These are phyloP conservation scores for Hirudinaria manillensis DNA, from an alignment of 2,888 invertebrate genomes.

Conservation along the genomic window DNA sequence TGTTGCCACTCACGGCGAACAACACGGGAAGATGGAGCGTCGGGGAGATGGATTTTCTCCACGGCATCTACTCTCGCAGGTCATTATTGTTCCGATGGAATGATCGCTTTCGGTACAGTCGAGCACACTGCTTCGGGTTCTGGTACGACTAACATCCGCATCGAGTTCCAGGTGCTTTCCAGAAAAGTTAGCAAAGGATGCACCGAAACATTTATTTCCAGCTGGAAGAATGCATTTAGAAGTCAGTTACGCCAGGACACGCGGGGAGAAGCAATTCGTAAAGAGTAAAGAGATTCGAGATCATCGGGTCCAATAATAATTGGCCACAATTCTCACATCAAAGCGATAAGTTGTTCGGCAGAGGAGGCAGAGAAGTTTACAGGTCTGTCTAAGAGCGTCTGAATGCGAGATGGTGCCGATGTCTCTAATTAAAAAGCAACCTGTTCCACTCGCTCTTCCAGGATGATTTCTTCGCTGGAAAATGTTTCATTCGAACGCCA, in stretches of 20 bases:
- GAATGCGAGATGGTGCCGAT: background rate
- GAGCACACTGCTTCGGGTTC: background rate
- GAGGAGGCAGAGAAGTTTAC: constrained; percentile 2
- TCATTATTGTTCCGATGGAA: constrained; percentile 10
- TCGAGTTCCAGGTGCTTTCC: constrained; percentile 15
- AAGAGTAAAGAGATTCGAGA: constrained; percentile 1
- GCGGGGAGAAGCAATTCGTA: background rate
- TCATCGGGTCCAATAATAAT: constrained; percentile 13
- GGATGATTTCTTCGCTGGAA: background rate
- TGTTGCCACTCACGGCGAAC: background rate
- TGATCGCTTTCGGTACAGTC: background rate
- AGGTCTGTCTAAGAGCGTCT: constrained; percentile 9
- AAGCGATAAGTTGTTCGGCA: constrained; percentile 12
- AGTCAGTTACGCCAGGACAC: background rate
- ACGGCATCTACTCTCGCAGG: background rate
- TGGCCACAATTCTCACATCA: constrained; percentile 12
- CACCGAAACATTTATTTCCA: constrained; percentile 8
- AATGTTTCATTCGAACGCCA: too few relatives aligned
- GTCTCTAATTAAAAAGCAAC: constrained; percentile 17
- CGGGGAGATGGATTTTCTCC: background rate
- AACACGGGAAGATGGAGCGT: background rate
- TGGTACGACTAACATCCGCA: constrained; percentile 19
- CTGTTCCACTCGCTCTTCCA: background rate
- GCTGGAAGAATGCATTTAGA: constrained; percentile 1
- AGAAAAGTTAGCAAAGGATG: constrained; percentile 13